A percentile compares a stretch with the other conserved stretches of the same genome.
Conservation (phyloP, 1,140 invertebrate genomes). For the Maniola jurtina region DNA sequence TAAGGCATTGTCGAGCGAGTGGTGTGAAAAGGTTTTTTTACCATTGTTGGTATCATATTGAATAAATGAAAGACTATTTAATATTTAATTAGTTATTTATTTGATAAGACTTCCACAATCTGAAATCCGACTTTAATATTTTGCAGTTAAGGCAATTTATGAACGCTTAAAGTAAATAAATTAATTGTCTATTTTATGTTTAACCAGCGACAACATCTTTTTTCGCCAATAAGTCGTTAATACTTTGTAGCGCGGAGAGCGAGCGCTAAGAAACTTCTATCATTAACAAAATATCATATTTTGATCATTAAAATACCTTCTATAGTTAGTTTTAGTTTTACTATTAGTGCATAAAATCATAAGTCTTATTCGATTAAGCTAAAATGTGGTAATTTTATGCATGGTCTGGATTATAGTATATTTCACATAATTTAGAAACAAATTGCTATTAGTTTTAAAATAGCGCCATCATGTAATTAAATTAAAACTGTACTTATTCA, state of each 20-base stretch:
- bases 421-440: slow-evolving; percentile 33
- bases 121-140: slow-evolving; percentile 66
- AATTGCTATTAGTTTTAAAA: slow-evolving; percentile 22
- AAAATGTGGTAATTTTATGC: slow-evolving; percentile 49
- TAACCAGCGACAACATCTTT: slow-evolving; percentile 56
- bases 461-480: not conserved
- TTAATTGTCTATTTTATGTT: slow-evolving; percentile 61
- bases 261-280: slow-evolving; percentile 29
- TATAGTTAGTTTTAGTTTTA: slow-evolving; percentile 42
- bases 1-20: too few relatives aligned
- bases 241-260: slow-evolving; percentile 30
- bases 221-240: slow-evolving; percentile 62
- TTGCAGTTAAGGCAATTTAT: slow-evolving; percentile 69
- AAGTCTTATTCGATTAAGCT: slow-evolving; percentile 52
- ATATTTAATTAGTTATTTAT: slow-evolving; percentile 53
- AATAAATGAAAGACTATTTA: slow-evolving; percentile 25
- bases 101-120: slow-evolving; percentile 74
- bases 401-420: slow-evolving; percentile 37
- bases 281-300: slow-evolving; percentile 42
- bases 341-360: slow-evolving; percentile 50
- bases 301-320: slow-evolving; percentile 50
- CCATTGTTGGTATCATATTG: not conserved
- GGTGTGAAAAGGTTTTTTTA: too few relatives aligned
- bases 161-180: slow-evolving; percentile 68
- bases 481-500: slow-evolving; percentile 39